Conservation (phyloP, 2,113 vertebrate genomes). For the Ptilorrhoa leucosticta region DNA sequence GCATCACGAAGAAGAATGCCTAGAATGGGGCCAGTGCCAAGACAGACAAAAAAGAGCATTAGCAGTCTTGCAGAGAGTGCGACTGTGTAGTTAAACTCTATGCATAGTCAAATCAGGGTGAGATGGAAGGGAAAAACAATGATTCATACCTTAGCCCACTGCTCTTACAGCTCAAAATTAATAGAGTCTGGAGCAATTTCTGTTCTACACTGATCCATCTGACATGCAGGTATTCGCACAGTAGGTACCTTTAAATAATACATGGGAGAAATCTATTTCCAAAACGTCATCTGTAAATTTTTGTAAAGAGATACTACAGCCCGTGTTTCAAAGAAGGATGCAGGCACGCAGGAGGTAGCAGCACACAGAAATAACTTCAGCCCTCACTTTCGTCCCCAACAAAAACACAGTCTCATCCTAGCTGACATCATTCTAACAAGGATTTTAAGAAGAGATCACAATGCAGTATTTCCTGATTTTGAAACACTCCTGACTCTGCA, state of each 20-base stretch:
- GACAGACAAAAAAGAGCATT: slow-evolving; percentile 14
- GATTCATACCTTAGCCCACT: background rate
- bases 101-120: background rate
- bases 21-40: background rate
- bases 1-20: background rate
- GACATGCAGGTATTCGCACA: background rate
- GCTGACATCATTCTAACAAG: slow-evolving; percentile 1
- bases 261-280: background rate
- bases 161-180: slow-evolving; percentile 3
- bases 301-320: background rate
- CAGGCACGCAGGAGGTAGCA: background rate
- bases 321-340: background rate
- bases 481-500: background rate
- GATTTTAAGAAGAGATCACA: slow-evolving; percentile 12
- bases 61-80: background rate
- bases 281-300: background rate
- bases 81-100: background rate
- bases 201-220: background rate
- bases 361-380: background rate
- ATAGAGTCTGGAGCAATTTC: background rate
- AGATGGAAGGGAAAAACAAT: background rate
- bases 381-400: background rate
- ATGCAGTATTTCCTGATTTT: background rate
- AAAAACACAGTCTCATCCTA: background rate
- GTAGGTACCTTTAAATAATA: slow-evolving; percentile 1